Percentiles rank a stretch among this genome's conserved stretches.
Evolutionary conservation across 2,888 invertebrate species (phyloP).

Genomic region (Drosophila incognita): DNA sequence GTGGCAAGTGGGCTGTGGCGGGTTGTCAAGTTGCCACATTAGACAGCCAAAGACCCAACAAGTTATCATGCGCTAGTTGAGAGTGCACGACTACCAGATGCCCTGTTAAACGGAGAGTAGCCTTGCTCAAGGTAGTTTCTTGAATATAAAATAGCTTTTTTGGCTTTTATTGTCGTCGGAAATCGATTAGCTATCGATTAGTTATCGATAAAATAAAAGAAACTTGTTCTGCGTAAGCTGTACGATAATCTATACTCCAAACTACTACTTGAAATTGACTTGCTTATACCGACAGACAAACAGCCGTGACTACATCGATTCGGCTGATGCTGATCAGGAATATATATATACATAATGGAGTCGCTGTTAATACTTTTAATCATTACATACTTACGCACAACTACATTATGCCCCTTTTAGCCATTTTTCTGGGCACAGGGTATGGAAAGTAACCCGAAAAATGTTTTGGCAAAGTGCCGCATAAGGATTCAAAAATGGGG

Average conservation of each 20-base stretch:
- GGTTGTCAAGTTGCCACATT: slow-evolving; percentile 55
- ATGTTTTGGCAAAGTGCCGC: slow-evolving; percentile 74
- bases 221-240: background rate
- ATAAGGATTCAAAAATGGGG: slow-evolving; percentile 48
- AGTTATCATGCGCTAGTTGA: background rate
- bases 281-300: background rate
- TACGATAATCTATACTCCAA: background rate
- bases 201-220: background rate
- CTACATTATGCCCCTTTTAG: background rate
- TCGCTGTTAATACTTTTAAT: background rate
- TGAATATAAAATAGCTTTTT: background rate
- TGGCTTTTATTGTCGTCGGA: background rate
- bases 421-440: background rate
- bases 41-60: slow-evolving; percentile 46
- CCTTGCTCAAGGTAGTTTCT: accelerated
- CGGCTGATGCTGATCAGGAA: background rate
- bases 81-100: background rate
- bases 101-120: background rate
- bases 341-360: background rate
- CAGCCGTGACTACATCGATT: background rate
- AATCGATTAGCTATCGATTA: background rate
- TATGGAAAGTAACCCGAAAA: slow-evolving; percentile 57
- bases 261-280: background rate
- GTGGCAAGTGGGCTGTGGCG: slow-evolving; percentile 6
- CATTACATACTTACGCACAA: background rate